Evolutionary conservation across 2,797 vertebrate genomes (phyloP).

Genomic region (Cryptoprocta ferox): DNA sequence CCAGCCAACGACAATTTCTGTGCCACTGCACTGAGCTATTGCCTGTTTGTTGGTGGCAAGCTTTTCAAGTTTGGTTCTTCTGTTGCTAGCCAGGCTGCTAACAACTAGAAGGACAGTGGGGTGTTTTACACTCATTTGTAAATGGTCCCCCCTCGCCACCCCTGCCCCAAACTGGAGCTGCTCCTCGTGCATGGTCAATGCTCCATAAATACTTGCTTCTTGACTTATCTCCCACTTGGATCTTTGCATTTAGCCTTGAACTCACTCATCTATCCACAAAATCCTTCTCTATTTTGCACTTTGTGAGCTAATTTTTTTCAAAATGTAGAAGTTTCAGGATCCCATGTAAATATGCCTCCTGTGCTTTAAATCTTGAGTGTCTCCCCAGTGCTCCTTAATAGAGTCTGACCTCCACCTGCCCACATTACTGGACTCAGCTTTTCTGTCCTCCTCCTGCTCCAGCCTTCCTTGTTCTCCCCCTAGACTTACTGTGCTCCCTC

Average conservation of each 20-base stretch:
- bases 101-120: background rate
- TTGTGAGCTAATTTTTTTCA: background rate
- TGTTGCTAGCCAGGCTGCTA: background rate
- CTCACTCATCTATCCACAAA: background rate
- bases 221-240: background rate
- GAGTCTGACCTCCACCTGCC: background rate
- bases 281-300: background rate
- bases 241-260: background rate
- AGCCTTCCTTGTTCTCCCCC: background rate
- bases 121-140: background rate
- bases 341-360: background rate
- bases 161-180: background rate
- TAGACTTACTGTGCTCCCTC: background rate
- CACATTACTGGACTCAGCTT: background rate
- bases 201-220: background rate
- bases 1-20: background rate
- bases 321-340: background rate
- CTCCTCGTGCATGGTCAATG: fast-evolving
- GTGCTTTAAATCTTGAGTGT: background rate
- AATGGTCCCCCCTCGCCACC: background rate
- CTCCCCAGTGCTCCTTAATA: background rate
- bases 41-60: background rate
- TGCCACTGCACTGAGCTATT: background rate
- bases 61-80: background rate
- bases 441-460: background rate